Percentiles rank a stretch among this genome's conserved stretches.
These are phyloP conservation scores for Axinella damicornis DNA, from an alignment of 37 sponge, comb jelly and placozoan genomes.

Conservation along the genomic window DNA sequence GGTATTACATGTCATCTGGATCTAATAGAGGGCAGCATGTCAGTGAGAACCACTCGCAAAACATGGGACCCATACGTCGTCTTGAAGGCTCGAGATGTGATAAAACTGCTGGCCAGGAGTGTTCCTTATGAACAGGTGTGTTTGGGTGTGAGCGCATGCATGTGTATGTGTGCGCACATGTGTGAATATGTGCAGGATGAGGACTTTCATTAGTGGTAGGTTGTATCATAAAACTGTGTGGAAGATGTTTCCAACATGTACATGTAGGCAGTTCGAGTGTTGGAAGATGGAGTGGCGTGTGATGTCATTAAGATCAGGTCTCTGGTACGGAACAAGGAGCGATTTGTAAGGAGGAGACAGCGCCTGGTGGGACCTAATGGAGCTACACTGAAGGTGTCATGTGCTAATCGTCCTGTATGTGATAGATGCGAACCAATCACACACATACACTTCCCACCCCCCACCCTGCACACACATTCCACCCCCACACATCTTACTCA, in stretches of 20 bases:
- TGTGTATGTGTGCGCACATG: too few species aligned
- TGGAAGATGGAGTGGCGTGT: slow-evolving; percentile 88
- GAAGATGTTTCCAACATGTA: too few species aligned
- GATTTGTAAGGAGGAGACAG: slow-evolving; percentile 96
- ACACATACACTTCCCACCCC: too few species aligned
- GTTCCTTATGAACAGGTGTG: slow-evolving; percentile 95
- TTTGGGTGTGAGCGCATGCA: too few species aligned
- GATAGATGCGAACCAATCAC: too few species aligned
- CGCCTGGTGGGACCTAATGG: slow-evolving; percentile 96
- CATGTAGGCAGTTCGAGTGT: slow-evolving; percentile 75
- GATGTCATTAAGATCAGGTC: slow-evolving; percentile 97
- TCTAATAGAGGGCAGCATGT: slow-evolving; percentile 98
- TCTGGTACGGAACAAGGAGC: slow-evolving; percentile 93
- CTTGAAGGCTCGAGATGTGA: slow-evolving; percentile 94
- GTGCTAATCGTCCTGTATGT: too few species aligned
- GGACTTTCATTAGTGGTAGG: too few species aligned
- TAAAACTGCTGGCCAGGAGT: slow-evolving; percentile 96
- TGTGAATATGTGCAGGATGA: too few species aligned
- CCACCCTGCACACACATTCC: too few species aligned
- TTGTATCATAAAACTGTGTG: too few species aligned
- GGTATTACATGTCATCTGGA: slow-evolving; percentile 84
- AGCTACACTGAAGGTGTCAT: slow-evolving; percentile 87
- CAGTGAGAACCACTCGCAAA: slow-evolving; percentile 94
- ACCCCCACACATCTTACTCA: too few species aligned
- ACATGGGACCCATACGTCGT: slow-evolving; percentile 99